Evolutionary conservation across 2,113 vertebrate genomes (phyloP).

Genomic region (Ibidorhyncha struthersii): DNA sequence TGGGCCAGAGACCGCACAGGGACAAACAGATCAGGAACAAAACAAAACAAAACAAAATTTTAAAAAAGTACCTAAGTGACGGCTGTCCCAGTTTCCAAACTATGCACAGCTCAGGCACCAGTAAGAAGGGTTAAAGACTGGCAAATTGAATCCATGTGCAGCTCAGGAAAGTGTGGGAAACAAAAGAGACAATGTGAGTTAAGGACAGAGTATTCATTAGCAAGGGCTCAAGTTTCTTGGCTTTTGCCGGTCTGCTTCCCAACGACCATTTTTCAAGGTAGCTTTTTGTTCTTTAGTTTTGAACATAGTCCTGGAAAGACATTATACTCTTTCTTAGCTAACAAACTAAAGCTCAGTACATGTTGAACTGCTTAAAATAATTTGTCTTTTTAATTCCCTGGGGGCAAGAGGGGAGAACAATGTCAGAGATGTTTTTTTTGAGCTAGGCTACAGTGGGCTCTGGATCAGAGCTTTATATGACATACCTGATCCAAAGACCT

Average conservation of each 20-base stretch:
- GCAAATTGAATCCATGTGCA: slow-evolving; percentile 37
- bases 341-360: neutral
- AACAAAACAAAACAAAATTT: neutral
- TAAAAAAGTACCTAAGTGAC: neutral
- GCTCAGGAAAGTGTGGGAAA: slow-evolving; percentile 45
- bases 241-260: slow-evolving; percentile 47
- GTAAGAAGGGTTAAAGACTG: slow-evolving; percentile 28
- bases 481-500: neutral
- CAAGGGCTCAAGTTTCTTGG: slow-evolving; percentile 60
- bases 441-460: neutral
- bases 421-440: neutral
- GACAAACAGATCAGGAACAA: neutral
- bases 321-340: neutral
- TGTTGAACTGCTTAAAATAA: neutral
- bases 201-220: slow-evolving; percentile 58
- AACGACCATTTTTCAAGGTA: slow-evolving; percentile 57
- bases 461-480: neutral
- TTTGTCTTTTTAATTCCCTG: neutral
- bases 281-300: slow-evolving; percentile 53
- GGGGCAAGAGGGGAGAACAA: neutral
- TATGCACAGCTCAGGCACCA: neutral
- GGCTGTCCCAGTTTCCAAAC: neutral
- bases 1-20: neutral
- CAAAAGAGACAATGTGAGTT: slow-evolving; percentile 62
- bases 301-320: slow-evolving; percentile 12